Evolutionary conservation across 2,888 invertebrate genomes (phyloP).

Genomic region (Maniola hyperantus): DNA sequence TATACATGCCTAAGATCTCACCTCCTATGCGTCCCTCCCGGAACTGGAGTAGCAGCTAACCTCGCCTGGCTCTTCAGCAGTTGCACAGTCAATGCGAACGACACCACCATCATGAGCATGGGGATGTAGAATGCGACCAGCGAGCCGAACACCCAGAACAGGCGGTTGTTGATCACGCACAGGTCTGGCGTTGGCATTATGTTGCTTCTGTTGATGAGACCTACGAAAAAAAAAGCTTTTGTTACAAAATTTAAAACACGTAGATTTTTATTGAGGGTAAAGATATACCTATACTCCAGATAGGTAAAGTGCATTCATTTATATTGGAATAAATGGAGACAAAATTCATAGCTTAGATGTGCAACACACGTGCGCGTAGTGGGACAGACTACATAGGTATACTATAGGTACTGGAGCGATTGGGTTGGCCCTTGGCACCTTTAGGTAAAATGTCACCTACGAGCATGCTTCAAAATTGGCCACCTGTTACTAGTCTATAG

Average conservation of each 20-base stretch:
- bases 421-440: no score
- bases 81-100: constrained; percentile 94
- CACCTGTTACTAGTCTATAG: no score
- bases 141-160: constrained; percentile 95
- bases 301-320: no score
- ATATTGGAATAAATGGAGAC: no score
- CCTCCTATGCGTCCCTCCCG: constrained; percentile 74
- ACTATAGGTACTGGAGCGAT: no score
- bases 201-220: constrained; percentile 88
- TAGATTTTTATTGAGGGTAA: no score
- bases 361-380: no score
- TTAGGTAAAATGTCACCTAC: no score
- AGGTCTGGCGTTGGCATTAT: constrained; percentile 90
- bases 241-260: background rate
- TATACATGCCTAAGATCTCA: constrained; percentile 40
- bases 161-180: constrained; percentile 92
- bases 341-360: no score
- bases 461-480: no score
- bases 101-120: constrained; percentile 96
- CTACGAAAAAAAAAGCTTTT: constrained; percentile 63
- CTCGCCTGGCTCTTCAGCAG: constrained; percentile 91
- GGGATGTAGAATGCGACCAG: constrained; percentile 97
- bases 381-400: no score
- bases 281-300: no score
- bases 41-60: constrained; percentile 83